Evolutionary conservation across 2,888 invertebrate genomes (phyloP), one percentile per base, ranked within the genome.

Genomic region (Phlogophora meticulosa): DNA sequence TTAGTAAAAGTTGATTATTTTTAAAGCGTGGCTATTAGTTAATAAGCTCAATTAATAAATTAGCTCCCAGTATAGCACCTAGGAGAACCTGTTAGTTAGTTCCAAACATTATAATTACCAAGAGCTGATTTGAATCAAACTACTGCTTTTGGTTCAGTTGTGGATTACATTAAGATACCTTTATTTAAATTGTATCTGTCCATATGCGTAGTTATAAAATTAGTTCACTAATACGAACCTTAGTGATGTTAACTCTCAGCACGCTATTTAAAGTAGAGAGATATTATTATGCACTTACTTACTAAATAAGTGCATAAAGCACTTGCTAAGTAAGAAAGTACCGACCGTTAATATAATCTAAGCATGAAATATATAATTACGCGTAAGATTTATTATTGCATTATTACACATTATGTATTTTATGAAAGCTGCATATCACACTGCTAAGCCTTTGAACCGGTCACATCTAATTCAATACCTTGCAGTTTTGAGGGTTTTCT

Each of bases 401-500:
- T 46, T 36, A 70, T 28, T 53, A 13, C 22, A 38, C 28, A 62
- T 42, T 22, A 38, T 55, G n/a, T n/a, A 24, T 38, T 22, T 36
- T 28, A 28, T 28, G 5, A 28, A 56, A 61, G 56, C 24, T 56
- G 32, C 9, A 40, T 46, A 17, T 24, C 20, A 49, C 10, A 46
- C n/a, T 60, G 40, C 34, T 49, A 46, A 72, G 61, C 60, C n/a
- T 45, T 49, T 51, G 42, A 60, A 57, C 58, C 68, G 28, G 11
- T 36, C 17, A 59, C 7, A 49, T 42, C 11, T 56, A 62, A 43
- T 67, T 64, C 28, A 86, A 72, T 93, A 97, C 97, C 97, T 97
- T 97, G 97, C 74, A 97, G 94, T 87, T 96, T 96, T 48, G 96
- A 96, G 36, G 96, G 96, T 81, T 96, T 96, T 63, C 96, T 96